A percentile compares a stretch with the other conserved stretches of the same genome.
These are phyloP conservation scores for Trichogramma evanescens DNA, from an alignment of 2,888 invertebrate species.

Conservation along the genomic window DNA sequence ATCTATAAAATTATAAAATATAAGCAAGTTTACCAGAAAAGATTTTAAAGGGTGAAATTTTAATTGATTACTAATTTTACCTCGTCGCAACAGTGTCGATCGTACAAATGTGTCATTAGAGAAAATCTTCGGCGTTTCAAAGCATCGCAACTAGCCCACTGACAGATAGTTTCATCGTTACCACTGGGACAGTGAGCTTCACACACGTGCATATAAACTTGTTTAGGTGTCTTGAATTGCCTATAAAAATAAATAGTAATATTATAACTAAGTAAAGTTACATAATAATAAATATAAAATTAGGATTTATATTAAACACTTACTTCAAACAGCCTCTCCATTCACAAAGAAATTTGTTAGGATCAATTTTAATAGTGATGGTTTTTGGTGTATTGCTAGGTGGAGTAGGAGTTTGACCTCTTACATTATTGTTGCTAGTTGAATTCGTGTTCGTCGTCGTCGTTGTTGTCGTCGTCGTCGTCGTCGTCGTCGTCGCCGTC, in stretches of 20 bases:
- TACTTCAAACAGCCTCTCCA: constrained; percentile 80
- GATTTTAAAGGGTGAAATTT: constrained; percentile 1
- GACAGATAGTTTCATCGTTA: constrained; percentile 72
- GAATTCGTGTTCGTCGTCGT: neutral
- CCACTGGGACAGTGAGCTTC: constrained; percentile 72
- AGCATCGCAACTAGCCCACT: constrained; percentile 87
- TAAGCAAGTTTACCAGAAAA: neutral
- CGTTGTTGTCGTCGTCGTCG: constrained; percentile 2
- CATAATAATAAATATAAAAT: neutral
- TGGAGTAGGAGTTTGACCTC: neutral
- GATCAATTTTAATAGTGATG: constrained; percentile 44
- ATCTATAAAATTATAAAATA: constrained; percentile 26
- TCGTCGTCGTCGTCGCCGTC: neutral
- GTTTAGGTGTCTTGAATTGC: constrained; percentile 66
- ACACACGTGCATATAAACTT: constrained; percentile 83
- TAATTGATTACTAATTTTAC: constrained; percentile 43
- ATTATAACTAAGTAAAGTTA: neutral
- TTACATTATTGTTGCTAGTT: neutral
- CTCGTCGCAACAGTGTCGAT: constrained; percentile 84
- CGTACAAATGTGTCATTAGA: constrained; percentile 91
- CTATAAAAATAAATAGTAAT: constrained; percentile 44
- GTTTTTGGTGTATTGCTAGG: constrained; percentile 34
- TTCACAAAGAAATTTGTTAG: constrained; percentile 64
- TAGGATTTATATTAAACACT: neutral
- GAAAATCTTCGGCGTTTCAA: constrained; percentile 88